Evolutionary conservation across 2,888 invertebrate genomes (phyloP).

Genomic region (Drosophila mimica): DNA sequence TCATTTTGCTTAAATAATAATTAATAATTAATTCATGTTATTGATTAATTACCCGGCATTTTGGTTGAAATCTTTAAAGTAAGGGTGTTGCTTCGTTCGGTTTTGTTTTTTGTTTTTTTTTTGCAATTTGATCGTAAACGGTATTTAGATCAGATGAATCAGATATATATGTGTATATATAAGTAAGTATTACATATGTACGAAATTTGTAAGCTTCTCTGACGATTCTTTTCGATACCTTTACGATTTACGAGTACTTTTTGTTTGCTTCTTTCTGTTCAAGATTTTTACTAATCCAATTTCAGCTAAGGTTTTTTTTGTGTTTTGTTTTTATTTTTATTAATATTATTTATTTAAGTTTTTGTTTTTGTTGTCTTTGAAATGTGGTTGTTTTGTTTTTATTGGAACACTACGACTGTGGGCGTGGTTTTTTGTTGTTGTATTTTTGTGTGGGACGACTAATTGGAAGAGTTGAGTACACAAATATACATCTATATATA

Average conservation of each 20-base stretch:
- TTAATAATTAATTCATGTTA: slow-evolving; percentile 67
- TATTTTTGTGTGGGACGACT: slow-evolving; percentile 43
- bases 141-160: slow-evolving; percentile 26
- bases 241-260: slow-evolving; percentile 46
- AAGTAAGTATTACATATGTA: slow-evolving; percentile 27
- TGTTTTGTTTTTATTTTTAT: slow-evolving; percentile 3
- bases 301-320: slow-evolving; percentile 66
- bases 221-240: slow-evolving; percentile 45
- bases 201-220: slow-evolving; percentile 52
- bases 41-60: slow-evolving; percentile 80
- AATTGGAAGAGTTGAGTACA: slow-evolving; percentile 71
- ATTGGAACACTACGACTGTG: slow-evolving; percentile 66
- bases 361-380: slow-evolving; percentile 29
- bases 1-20: slow-evolving; percentile 61
- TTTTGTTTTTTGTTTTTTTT: neutral
- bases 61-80: slow-evolving; percentile 72
- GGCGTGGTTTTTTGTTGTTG: slow-evolving; percentile 31
- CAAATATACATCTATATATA: slow-evolving; percentile 36
- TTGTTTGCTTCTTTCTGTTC: slow-evolving; percentile 7
- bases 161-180: slow-evolving; percentile 20
- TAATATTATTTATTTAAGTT: slow-evolving; percentile 6
- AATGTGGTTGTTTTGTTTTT: slow-evolving; percentile 2
- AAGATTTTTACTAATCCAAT: slow-evolving; percentile 71
- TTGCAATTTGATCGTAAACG: slow-evolving; percentile 36
- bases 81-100: slow-evolving; percentile 40